Conservation (phyloP, 2,888 invertebrate species). For the Bursaphelenchus okinawaensis region DNA sequence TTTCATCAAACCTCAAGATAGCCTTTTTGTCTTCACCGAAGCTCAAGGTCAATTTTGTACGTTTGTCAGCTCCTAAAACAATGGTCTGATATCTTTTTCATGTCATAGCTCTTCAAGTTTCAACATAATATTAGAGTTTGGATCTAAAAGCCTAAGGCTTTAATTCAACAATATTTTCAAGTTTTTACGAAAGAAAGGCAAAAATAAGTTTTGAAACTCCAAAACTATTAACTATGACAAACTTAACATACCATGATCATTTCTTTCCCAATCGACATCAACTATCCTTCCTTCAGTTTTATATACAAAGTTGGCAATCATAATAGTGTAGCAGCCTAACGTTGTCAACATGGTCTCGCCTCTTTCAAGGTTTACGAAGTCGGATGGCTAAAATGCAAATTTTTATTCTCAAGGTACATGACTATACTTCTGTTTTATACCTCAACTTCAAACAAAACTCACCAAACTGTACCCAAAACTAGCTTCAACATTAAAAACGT, state of each 20-base stretch:
- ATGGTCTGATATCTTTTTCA: too few relatives aligned
- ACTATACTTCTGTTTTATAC: too few relatives aligned
- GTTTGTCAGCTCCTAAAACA: neutral
- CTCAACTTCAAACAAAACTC: too few relatives aligned
- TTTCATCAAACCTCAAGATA: neutral
- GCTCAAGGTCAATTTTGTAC: neutral
- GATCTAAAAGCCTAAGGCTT: too few relatives aligned
- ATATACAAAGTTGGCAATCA: conserved; percentile 2
- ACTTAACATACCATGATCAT: neutral
- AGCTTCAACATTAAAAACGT: neutral
- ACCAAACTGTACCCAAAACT: conserved; percentile 5
- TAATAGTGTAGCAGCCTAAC: conserved; percentile 6
- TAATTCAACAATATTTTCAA: too few relatives aligned
- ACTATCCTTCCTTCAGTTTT: neutral
- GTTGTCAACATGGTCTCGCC: conserved; percentile 12
- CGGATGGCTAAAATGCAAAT: conserved; percentile 3
- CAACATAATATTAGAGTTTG: too few relatives aligned
- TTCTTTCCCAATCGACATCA: neutral
- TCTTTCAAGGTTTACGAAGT: conserved; percentile 8
- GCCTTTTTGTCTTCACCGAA: neutral
- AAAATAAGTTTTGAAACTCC: neutral
- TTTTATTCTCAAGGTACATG: neutral
- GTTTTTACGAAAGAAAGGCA: too few relatives aligned
- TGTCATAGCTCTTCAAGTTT: too few relatives aligned
- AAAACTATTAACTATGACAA: neutral